These are phyloP conservation scores for Kuschelorhynchus macadamiae DNA, from an alignment of 2,888 invertebrate genomes.

Conservation along the genomic window DNA sequence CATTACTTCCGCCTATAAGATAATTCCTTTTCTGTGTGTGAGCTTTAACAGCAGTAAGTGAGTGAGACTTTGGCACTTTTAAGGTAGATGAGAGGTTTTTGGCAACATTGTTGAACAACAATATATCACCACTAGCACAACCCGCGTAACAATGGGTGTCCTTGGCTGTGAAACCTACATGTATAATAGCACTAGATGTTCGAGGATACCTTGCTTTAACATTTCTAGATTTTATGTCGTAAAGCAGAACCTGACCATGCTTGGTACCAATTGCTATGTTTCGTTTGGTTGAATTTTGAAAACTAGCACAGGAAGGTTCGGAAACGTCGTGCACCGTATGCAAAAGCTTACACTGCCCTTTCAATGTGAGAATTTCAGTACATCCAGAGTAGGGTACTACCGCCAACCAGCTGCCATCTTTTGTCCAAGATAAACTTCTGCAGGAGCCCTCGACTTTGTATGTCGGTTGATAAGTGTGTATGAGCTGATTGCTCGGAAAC, in stretches of 20 bases:
- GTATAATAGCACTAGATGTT: slow-evolving; percentile 58
- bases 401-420: slow-evolving; percentile 66
- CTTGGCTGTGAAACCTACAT: slow-evolving; percentile 62
- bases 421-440: slow-evolving; percentile 65
- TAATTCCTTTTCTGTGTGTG: slow-evolving; percentile 62
- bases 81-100: slow-evolving; percentile 59
- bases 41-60: slow-evolving; percentile 61
- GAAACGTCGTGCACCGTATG: slow-evolving; percentile 62
- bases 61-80: slow-evolving; percentile 62
- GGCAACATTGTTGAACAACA: slow-evolving; percentile 62
- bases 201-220: slow-evolving; percentile 62
- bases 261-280: slow-evolving; percentile 63
- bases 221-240: slow-evolving; percentile 63
- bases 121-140: slow-evolving; percentile 63
- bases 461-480: slow-evolving; percentile 69
- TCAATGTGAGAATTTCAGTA: slow-evolving; percentile 64
- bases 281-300: slow-evolving; percentile 64
- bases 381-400: slow-evolving; percentile 63
- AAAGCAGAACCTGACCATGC: slow-evolving; percentile 63
- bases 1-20: slow-evolving; percentile 63
- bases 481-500: slow-evolving; percentile 71
- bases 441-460: slow-evolving; percentile 56
- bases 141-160: slow-evolving; percentile 65
- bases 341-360: slow-evolving; percentile 61
- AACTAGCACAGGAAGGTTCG: slow-evolving; percentile 65